phyloP scores from a whole-genome alignment of 2,797 vertebrate species.

The Coendou prehensilis region DNA sequence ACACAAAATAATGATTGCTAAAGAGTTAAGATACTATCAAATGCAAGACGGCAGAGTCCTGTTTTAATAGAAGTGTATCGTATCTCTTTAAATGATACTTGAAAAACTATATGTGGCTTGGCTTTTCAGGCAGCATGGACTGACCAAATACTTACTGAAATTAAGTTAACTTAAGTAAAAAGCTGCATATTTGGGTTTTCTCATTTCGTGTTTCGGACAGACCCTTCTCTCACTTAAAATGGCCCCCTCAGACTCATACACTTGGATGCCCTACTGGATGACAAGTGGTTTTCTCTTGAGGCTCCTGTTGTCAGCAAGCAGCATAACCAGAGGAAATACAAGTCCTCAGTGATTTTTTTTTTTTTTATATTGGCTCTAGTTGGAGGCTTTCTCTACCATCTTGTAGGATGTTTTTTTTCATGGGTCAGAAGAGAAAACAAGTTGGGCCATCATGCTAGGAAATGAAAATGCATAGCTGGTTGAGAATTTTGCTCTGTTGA shows the following conservation, averaged over 20 bases:
- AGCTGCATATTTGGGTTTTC: neutral
- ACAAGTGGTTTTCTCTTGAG: fast-evolving
- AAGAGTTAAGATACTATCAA: neutral
- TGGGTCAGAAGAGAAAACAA: neutral
- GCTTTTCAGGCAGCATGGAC: neutral
- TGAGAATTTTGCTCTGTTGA: neutral
- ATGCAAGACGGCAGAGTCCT: neutral
- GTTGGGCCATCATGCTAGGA: fast-evolving
- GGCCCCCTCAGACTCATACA: neutral
- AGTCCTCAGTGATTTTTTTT: fast-evolving
- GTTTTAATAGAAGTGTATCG: neutral
- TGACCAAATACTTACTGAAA: neutral
- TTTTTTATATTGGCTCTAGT: neutral
- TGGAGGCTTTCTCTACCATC: neutral
- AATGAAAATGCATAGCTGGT: neutral
- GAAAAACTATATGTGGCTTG: neutral
- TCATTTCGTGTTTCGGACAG: neutral
- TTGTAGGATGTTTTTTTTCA: neutral
- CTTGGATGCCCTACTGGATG: fast-evolving
- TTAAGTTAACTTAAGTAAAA: neutral
- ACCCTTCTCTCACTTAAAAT: neutral
- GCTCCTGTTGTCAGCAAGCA: no score
- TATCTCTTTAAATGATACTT: neutral
- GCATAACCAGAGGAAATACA: fast-evolving
- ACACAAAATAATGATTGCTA: neutral